Evolutionary conservation across 1,140 invertebrate genomes (phyloP), one percentile per base, ranked within the genome.

Genomic region (Tetramorium parvispinum): DNA sequence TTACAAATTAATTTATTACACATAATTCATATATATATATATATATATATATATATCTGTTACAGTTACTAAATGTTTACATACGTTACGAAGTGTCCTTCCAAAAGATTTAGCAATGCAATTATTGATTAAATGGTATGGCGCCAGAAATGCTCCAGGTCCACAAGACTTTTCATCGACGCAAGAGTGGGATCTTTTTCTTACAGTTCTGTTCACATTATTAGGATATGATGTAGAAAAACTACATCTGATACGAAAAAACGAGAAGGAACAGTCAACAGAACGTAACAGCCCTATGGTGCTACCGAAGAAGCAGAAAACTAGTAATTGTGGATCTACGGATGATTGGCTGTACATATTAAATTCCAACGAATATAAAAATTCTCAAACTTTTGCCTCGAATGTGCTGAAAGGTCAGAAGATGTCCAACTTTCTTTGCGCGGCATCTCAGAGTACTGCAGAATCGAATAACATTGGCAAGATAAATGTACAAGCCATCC

Each of bases 161-260:
- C 97, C 97, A 0, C 96, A 97, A 88, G 97, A 98, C 89, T 96
- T 98, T 63, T 97, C 97, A 49, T 96, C 96, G 0, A 96, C 96
- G 87, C 96, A 97, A 87, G 98, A 99, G 94, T 98, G 98, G 98
- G 95, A 96, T 6, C 96, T 98, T 89, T 99, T 99, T 94, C 96
- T 97, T 2, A 93, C 95, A 16, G 94, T 97, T 27, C 92, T 97
- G 1, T 96, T 96, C 68, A 96, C 96, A 86, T 94, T 97, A 16
- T 96, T 98, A 61, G 97, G 97, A n/a, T 98, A 98, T 92, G 97
- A 98, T 87, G 95, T 97, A 0, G 97, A 97, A 32, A 96, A 96
- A 88, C 93, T 98, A 21, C 89, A 95, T 7, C 89, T 97, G 13
- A 85, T 94, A 92, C 43, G 94, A 94, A 90, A 94, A 94, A 91